Base-by-base conservation (phyloP, 2,797 vertebrate species). In the Sebastes miniatus region DNA sequence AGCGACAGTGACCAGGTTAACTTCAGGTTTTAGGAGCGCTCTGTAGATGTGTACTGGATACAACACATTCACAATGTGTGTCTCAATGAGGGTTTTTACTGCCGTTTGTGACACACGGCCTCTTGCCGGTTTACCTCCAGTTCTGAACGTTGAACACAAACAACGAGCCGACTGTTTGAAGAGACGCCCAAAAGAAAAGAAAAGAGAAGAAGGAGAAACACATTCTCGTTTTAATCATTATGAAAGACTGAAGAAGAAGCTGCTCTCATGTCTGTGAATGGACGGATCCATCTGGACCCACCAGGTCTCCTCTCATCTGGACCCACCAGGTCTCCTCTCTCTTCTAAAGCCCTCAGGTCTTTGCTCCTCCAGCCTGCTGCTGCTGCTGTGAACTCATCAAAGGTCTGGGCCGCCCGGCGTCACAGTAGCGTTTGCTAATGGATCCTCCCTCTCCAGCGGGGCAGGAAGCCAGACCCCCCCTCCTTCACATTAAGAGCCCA, bases 361-460 rank as follows among this genome's bases (percentile, higher is more conserved):
- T 69, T 36, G 11, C 18, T 73, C 63, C 71, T 81, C 64, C 75
- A 29, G 83, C 83, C 36, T 43, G 39, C 88, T 65, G 81, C 64
- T 68, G 68, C 90, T 68, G 68, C 90, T 89, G 92, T 91, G 88
- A 94, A 88, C 88, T 94, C 88, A 92, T 94, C 93, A 94, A 93
- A 91, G 83, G 82, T 69, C 83, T 29, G 9, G 27, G 25, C 79
- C 50, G 72, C 79, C 79, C 68, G 63, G 81, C 73, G 87, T 90
- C 88, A 92, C 87, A 86, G 89, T 75, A 81, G 85, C 81, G 86
- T 91, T 90, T 89, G 79, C 87, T 90, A 87, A 85, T 83, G 80
- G 88, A 52, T 76, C 87, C 85, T 64, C 90, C 89, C 87, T 81
- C 87, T 84, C 76, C 58, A 76, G 62, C 81, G 73, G 77, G 75